Conservation (phyloP, 2,113 vertebrate species). For the Protobothrops flavoviridis region DNA sequence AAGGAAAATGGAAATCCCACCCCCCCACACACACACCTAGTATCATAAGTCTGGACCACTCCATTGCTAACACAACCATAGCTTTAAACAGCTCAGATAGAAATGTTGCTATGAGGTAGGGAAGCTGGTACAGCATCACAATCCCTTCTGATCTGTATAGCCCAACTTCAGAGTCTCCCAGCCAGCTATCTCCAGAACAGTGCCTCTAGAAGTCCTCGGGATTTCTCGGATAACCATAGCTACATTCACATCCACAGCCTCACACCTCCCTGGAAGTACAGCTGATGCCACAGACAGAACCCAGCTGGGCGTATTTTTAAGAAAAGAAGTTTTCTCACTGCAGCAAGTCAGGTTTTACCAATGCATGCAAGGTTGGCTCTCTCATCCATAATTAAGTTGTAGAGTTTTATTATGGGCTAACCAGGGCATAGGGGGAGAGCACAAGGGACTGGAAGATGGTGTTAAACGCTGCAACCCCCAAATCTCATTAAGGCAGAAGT, state of each 20-base stretch:
- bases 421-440: not conserved
- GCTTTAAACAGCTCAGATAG: not conserved
- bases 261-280: not conserved
- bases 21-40: not conserved
- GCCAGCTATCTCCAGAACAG: not conserved
- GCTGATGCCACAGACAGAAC: not conserved
- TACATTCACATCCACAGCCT: not conserved
- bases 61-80: not conserved
- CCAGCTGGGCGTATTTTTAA: not conserved
- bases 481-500: not conserved
- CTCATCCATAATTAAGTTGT: not conserved
- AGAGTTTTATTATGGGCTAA: not conserved
- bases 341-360: not conserved
- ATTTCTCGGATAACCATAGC: not conserved
- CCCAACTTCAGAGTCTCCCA: not conserved
- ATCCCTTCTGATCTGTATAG: not conserved
- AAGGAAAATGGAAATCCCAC: not conserved
- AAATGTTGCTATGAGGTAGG: not conserved
- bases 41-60: not conserved
- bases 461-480: not conserved
- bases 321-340: not conserved
- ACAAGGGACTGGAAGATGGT: not conserved
- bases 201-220: not conserved
- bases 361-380: not conserved
- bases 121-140: not conserved